Evolutionary conservation across 2,797 vertebrate genomes (phyloP).

Genomic region (Dryobates pubescens): DNA sequence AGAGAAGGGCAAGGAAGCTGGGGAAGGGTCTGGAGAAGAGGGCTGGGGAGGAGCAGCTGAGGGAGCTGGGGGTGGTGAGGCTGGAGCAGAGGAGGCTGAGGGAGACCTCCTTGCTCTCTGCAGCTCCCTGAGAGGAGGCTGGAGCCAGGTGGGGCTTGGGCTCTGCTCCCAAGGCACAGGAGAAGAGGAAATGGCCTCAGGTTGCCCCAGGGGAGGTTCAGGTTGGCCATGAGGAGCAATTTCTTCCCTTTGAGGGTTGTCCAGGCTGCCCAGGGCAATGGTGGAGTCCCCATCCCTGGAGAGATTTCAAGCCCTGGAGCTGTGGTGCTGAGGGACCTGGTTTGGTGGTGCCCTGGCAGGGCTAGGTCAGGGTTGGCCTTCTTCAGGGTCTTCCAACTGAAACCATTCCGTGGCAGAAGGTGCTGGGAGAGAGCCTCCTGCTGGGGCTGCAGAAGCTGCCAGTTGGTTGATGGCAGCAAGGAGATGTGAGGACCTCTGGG

Average conservation of each 20-base stretch:
- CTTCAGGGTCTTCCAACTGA: neutral
- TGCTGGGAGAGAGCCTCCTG: neutral
- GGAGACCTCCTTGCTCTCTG: no score
- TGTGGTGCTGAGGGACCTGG: neutral
- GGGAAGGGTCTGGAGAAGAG: no score
- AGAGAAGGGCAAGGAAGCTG: no score
- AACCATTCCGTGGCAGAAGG: neutral
- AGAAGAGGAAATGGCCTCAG: neutral
- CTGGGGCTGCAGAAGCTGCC: neutral
- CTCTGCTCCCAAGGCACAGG: no score
- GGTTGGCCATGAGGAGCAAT: neutral
- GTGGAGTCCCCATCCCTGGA: neutral
- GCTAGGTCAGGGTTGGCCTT: neutral
- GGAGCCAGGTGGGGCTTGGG: no score
- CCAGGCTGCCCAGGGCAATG: neutral
- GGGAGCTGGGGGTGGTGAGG: neutral
- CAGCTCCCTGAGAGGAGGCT: no score
- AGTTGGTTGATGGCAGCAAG: neutral
- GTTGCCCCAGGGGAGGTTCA: neutral
- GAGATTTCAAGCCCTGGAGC: neutral
- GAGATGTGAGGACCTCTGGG: rapidly evolving
- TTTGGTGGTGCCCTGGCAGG: neutral
- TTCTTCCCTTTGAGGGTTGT: neutral
- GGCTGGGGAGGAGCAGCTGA: neutral
- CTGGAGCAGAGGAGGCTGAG: no score